Conservation (phyloP, 2,113 vertebrate genomes). For the Peucedramus taeniatus region DNA sequence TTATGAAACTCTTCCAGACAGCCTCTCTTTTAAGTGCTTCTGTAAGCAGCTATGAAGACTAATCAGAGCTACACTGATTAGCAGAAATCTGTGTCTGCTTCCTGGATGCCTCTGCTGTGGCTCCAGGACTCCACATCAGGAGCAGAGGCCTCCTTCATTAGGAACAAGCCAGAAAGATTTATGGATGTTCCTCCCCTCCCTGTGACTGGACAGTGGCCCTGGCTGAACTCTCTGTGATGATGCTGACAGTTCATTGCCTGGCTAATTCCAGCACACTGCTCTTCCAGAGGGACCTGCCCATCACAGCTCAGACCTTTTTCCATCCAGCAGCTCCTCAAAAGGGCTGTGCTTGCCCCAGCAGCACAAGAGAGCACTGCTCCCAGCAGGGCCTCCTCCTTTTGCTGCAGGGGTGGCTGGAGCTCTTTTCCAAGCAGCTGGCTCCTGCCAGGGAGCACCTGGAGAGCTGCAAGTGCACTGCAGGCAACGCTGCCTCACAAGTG, state of each 20-base stretch:
- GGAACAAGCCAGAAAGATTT: background rate
- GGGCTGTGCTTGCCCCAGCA: background rate
- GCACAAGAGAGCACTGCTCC: background rate
- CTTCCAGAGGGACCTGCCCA: background rate
- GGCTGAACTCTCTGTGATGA: background rate
- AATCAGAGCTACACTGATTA: background rate
- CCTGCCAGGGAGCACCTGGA: background rate
- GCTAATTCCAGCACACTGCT: background rate
- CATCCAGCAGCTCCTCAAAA: background rate
- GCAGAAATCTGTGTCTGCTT: background rate
- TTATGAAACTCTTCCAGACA: background rate
- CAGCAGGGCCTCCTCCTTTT: background rate
- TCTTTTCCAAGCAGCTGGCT: background rate
- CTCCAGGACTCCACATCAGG: rapidly evolving
- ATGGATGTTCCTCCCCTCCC: background rate
- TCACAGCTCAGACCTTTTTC: background rate
- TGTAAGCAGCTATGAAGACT: background rate
- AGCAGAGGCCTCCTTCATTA: background rate
- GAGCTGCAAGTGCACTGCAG: background rate
- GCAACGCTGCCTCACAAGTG: background rate
- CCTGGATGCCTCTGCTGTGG: background rate
- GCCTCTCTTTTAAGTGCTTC: background rate
- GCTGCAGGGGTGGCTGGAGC: background rate
- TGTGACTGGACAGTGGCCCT: background rate
- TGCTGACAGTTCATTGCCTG: background rate